Conservation (phyloP, 2,797 vertebrate species). For the Numenius phaeopus region DNA sequence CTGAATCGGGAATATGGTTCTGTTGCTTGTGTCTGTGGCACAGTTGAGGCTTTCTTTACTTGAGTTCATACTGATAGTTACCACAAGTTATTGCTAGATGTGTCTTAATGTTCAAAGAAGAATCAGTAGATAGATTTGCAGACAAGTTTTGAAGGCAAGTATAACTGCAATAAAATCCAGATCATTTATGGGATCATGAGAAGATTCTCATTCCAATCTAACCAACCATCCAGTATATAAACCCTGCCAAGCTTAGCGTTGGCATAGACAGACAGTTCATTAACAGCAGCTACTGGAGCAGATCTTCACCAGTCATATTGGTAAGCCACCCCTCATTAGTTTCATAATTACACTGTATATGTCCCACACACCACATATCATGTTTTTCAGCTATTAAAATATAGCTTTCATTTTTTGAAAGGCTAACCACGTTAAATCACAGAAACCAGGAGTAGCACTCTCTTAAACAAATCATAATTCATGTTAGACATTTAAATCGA, state of each 20-base stretch:
- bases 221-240: slow-evolving; percentile 53
- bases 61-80: neutral
- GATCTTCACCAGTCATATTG: slow-evolving; percentile 61
- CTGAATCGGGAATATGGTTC: neutral
- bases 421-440: slow-evolving; percentile 65
- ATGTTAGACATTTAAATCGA: neutral
- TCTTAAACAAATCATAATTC: slow-evolving; percentile 56
- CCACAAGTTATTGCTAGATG: neutral
- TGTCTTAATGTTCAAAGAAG: neutral
- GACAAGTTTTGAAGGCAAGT: slow-evolving; percentile 8
- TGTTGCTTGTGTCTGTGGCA: neutral
- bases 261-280: slow-evolving; percentile 48
- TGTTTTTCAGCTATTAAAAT: slow-evolving; percentile 68
- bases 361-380: slow-evolving; percentile 54
- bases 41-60: neutral
- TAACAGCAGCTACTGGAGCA: slow-evolving; percentile 49
- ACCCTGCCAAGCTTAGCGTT: neutral
- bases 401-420: slow-evolving; percentile 73
- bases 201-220: slow-evolving; percentile 35
- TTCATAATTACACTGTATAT: slow-evolving; percentile 71
- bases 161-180: slow-evolving; percentile 28
- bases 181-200: slow-evolving; percentile 18
- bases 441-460: slow-evolving; percentile 46
- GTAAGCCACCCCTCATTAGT: slow-evolving; percentile 68
- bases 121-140: neutral